Conservation (phyloP, 2,888 invertebrate species). For the Ellobium chinense region DNA sequence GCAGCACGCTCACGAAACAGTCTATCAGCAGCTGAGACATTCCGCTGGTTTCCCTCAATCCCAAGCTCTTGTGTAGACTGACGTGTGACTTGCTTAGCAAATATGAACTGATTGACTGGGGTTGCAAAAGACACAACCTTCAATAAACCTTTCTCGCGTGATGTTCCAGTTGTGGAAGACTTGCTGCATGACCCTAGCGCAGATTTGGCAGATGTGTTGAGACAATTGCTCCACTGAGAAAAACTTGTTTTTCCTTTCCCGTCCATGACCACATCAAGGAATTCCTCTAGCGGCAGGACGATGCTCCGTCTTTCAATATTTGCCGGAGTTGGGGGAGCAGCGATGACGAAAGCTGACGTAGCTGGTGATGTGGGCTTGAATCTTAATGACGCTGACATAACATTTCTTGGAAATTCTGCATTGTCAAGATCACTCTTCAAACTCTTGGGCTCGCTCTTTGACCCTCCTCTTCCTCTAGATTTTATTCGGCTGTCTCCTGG, state of each 20-base stretch:
- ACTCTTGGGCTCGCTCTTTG: neutral
- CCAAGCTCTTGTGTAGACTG: neutral
- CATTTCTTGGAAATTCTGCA: neutral
- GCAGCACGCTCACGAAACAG: neutral
- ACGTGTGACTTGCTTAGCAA: constrained; percentile 5
- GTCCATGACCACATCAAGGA: no score
- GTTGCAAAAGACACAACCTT: constrained; percentile 27
- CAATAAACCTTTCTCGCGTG: neutral
- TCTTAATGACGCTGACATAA: neutral
- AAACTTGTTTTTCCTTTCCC: no score
- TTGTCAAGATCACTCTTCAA: neutral
- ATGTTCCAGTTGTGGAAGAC: neutral
- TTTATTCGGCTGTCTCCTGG: neutral
- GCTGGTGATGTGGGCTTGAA: constrained; percentile 14
- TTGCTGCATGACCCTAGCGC: neutral
- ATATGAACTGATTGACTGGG: constrained; percentile 32
- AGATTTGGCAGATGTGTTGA: neutral
- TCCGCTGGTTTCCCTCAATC: neutral
- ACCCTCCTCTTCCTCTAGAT: neutral
- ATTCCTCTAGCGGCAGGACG: constrained; percentile 13
- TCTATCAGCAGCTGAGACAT: neutral
- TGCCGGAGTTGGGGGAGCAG: neutral
- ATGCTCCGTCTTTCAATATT: neutral
- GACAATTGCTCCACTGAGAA: neutral
- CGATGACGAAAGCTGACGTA: constrained; percentile 23